Evolutionary conservation across 2,888 invertebrate species (phyloP), one percentile per base, ranked within the genome.

Genomic region (Ametastegia equiseti): DNA sequence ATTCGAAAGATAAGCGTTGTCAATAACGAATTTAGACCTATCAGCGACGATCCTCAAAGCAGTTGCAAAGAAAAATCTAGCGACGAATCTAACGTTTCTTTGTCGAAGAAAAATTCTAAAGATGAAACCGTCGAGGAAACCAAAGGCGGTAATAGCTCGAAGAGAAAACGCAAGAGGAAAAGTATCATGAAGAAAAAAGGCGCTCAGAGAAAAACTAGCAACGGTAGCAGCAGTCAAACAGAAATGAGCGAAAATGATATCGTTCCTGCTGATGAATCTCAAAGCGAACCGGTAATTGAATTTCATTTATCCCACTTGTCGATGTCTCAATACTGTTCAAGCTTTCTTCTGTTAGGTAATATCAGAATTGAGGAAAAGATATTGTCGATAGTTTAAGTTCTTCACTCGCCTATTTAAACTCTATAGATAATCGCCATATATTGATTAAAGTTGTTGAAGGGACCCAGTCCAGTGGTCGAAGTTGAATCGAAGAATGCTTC

Each of bases 121-220:
- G 91, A 91, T 7, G 88, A 90, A 42, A 85, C 83, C 0, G 89
- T 84, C 5, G 94, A 94, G 27, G 94, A 94, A 33, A 80, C 87
- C 1, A 95, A 95, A 86, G 92, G 90, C 69, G 94, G 93, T 83
- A 94, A 93, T 65, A 94, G 93, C 23, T 88, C 90, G 82, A 97
- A 97, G 89, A 95, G 96, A 91, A 96, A 96, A 90, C 94, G 96
- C 80, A 95, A 96, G 85, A 95, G 96, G 92, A 96, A 95, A 93
- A 94, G 95, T 47, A 94, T 95, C 85, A 95, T 96, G 92, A 97
- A 96, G 92, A 96, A 96, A 92, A 97, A 97, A 90, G 95, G 96
- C 86, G 93, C 94, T 0, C 95, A 95, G 87, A 94, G 96, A 81
- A 96, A 96, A 88, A 94, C 95, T 0, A 92, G 89, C 81, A 90